These are phyloP conservation scores for Dasyornis broadbenti DNA, from an alignment of 2,113 vertebrate genomes.

Conservation along the genomic window DNA sequence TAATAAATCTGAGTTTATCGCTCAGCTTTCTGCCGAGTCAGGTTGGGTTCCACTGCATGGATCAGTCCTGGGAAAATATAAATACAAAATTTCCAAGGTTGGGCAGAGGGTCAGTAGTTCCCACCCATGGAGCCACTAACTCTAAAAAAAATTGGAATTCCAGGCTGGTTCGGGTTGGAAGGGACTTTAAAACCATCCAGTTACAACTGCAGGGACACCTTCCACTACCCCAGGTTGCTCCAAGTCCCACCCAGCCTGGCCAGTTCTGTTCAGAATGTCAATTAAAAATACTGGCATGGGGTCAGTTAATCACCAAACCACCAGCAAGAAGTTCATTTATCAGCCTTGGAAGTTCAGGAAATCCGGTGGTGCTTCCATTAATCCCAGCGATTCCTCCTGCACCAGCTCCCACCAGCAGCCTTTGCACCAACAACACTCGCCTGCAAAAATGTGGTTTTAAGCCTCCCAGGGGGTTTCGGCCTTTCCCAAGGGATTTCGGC, in stretches of 20 bases:
- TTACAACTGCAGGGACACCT: neutral
- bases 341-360: neutral
- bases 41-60: accelerated
- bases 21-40: neutral
- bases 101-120: neutral
- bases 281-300: accelerated
- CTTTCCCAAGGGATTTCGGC: neutral
- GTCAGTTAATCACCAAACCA: neutral
- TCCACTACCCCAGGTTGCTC: neutral
- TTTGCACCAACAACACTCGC: neutral
- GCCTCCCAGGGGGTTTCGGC: neutral
- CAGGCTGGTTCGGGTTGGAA: neutral
- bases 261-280: accelerated
- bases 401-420: neutral
- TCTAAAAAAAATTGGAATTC: neutral
- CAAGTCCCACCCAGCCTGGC: neutral
- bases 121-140: neutral
- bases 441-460: neutral
- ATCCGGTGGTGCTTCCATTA: neutral
- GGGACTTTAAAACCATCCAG: neutral
- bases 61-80: neutral
- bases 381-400: neutral
- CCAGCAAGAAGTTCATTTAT: neutral
- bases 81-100: neutral
- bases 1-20: neutral